phyloP scores from a whole-genome alignment of 2,888 invertebrate genomes.

The Linyphia triangularis region DNA sequence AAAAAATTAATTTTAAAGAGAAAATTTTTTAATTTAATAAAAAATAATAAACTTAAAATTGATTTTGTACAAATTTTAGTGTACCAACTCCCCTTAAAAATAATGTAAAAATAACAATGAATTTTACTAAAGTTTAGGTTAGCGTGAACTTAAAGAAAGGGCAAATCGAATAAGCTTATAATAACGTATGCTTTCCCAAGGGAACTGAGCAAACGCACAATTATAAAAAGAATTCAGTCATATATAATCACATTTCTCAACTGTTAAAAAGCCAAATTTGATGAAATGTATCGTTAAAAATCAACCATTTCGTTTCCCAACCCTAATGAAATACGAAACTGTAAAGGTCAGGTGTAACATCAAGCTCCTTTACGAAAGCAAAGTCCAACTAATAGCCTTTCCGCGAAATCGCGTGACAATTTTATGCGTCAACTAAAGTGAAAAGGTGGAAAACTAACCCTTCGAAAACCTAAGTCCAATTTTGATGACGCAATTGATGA shows the following conservation, averaged over 20 bases:
- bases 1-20: too few relatives aligned
- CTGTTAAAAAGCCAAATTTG: not conserved
- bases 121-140: too few relatives aligned
- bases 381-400: slow-evolving; percentile 28
- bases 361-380: not conserved
- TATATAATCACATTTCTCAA: not conserved
- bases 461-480: not conserved
- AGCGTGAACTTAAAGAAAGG: too few relatives aligned
- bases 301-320: not conserved
- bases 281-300: not conserved
- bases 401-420: slow-evolving; percentile 39
- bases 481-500: slow-evolving; percentile 15
- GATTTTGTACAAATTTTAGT: too few relatives aligned
- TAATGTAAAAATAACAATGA: too few relatives aligned
- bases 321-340: slow-evolving; percentile 12
- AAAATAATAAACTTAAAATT: too few relatives aligned
- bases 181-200: too few relatives aligned
- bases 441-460: not conserved
- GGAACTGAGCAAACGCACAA: not conserved
- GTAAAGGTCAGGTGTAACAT: slow-evolving; percentile 36
- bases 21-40: too few relatives aligned
- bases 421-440: slow-evolving; percentile 14
- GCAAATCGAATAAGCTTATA: too few relatives aligned
- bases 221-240: not conserved
- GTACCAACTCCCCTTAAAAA: too few relatives aligned